phyloP scores from a whole-genome alignment of 1,140 invertebrate species.

The Heterodera schachtii region DNA sequence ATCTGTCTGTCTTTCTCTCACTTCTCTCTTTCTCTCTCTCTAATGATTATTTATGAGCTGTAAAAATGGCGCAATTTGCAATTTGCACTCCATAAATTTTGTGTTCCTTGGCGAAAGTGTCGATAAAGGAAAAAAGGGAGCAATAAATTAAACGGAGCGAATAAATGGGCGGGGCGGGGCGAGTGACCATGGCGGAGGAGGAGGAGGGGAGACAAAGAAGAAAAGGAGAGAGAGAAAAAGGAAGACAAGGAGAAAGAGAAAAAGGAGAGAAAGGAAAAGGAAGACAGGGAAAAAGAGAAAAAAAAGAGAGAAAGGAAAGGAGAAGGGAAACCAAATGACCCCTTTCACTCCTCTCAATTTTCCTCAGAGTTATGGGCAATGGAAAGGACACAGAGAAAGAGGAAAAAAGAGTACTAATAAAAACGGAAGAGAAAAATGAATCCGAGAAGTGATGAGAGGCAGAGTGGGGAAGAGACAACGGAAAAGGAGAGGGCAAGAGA shows the following conservation, averaged over 20 bases:
- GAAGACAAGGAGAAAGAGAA: background rate
- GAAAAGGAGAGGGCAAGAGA: background rate
- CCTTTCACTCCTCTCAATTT: constrained; percentile 22
- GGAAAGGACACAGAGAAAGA: background rate
- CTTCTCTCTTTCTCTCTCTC: background rate
- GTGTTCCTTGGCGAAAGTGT: constrained; percentile 4
- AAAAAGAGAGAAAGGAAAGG: background rate
- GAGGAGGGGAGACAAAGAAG: too few relatives aligned
- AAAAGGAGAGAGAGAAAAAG: background rate
- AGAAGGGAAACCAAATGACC: constrained; percentile 7
- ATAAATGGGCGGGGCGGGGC: too few relatives aligned
- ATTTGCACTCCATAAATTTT: constrained; percentile 20
- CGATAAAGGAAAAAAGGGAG: background rate
- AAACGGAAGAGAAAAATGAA: background rate
- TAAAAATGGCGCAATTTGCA: constrained; percentile 6
- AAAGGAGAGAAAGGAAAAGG: background rate
- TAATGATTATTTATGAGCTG: constrained; percentile 8
- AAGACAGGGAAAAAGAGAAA: background rate
- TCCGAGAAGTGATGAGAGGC: background rate
- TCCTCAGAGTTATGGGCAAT: background rate
- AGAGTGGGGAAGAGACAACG: constrained; percentile 14
- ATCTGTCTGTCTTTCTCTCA: background rate
- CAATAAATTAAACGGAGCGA: constrained; percentile 7
- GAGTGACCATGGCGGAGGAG: background rate
- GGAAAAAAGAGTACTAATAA: background rate